Conservation (phyloP, 2,888 invertebrate genomes). For the Macaria liturata region DNA sequence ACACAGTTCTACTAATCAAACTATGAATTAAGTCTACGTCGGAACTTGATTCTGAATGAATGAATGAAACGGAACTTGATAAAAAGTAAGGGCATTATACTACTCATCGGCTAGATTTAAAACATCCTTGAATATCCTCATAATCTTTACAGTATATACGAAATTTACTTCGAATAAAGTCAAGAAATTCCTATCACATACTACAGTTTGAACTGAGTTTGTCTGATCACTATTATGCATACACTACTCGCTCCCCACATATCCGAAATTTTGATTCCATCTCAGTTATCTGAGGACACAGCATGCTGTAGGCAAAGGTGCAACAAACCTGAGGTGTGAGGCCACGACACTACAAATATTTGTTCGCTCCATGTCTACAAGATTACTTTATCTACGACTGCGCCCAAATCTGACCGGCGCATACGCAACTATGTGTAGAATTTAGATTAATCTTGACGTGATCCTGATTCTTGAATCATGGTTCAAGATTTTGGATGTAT, state of each 20-base stretch:
- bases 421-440: conserved; percentile 38
- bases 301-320: conserved; percentile 30
- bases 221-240: no score
- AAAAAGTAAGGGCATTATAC: no score
- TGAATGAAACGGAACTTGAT: no score
- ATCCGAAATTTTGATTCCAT: conserved; percentile 1
- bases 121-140: no score
- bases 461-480: conserved; percentile 24
- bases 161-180: no score
- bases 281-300: conserved; percentile 10
- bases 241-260: background rate
- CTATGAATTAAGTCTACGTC: no score
- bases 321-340: conserved; percentile 43
- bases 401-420: conserved; percentile 61
- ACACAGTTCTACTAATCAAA: no score
- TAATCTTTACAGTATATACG: no score
- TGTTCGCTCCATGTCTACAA: conserved; percentile 55
- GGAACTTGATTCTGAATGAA: no score
- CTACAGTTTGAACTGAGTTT: no score
- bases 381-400: conserved; percentile 70
- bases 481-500: conserved; percentile 17
- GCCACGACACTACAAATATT: conserved; percentile 66
- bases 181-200: no score
- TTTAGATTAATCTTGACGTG: conserved; percentile 36
- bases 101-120: no score